Evolutionary conservation across 2,113 vertebrate genomes (phyloP).

Genomic region (Neodon shergylaensis): DNA sequence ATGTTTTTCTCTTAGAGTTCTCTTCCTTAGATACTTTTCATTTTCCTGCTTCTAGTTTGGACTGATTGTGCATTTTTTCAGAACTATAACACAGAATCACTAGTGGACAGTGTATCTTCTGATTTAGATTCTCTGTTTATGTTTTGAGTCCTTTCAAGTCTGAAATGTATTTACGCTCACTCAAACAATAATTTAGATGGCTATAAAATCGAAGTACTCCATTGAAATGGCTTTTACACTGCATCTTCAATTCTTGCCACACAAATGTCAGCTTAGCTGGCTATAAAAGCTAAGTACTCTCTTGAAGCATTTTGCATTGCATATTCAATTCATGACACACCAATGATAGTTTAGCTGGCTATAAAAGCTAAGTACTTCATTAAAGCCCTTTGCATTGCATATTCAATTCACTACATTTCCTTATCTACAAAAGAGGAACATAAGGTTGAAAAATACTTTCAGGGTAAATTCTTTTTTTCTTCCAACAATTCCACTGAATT

Average conservation of each 20-base stretch:
- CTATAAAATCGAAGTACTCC: background rate
- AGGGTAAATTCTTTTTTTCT: background rate
- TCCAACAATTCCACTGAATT: background rate
- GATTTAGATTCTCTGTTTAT: background rate
- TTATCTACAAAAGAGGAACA: background rate
- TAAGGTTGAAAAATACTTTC: background rate
- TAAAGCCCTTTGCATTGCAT: background rate
- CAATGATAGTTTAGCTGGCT: background rate
- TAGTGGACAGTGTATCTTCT: background rate
- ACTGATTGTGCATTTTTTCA: background rate
- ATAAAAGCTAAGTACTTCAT: background rate
- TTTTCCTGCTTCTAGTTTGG: background rate
- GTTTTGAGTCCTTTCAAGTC: background rate
- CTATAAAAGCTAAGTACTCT: background rate
- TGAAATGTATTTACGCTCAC: background rate
- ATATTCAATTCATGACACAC: background rate
- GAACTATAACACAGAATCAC: background rate
- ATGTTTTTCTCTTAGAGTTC: background rate
- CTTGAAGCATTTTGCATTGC: background rate
- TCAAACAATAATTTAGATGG: background rate
- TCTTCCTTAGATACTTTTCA: background rate
- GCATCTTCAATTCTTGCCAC: background rate
- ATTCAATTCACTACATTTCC: background rate
- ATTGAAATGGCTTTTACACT: background rate
- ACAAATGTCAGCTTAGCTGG: background rate